Base-by-base conservation (phyloP, 2,797 vertebrate genomes). In the Aratinga solstitialis region DNA sequence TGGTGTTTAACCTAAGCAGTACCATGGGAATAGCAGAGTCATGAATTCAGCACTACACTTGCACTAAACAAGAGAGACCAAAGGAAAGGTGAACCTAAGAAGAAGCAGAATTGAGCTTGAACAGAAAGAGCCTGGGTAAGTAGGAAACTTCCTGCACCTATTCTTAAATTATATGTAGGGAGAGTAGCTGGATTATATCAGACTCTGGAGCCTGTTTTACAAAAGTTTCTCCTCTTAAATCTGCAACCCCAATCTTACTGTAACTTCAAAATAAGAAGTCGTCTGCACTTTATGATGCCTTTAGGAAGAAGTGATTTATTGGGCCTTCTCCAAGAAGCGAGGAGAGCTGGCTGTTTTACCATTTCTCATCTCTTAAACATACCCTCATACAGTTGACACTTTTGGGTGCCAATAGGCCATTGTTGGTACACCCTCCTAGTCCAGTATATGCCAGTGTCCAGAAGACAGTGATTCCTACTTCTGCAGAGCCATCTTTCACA, bases 151-250 rank as follows among this genome's bases (percentile, higher is more conserved):
- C 68, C 77, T 79, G 34, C 19, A 58, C 43, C 63, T 90, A 47
- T 53, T 77, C 73, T 67, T 87, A 89, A 90, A 95, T 92, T 56
- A 76, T 78, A 85, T 29, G 18, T 19, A 90, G 47, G n/a, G 80
- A 78, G 65, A 12, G 19, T 43, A 84, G 38, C 54, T 58, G 26
- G 48, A 63, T 90, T 90, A 65, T 77, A 79, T 95, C 89, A 78
- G 90, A 76, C 45, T 51, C 51, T 65, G 45, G 26, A 76, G n/a
- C n/a, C 56, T 72, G 71, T 18, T 77, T 89, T 76, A 94, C 83
- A 87, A 93, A 88, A 86, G 42, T 12, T 47, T 27, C 34, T 92
- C 77, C 95, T 91, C 27, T 73, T 56, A 94, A 76, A 89, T 36
- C 59, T 67, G 47, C 50, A 87, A 17, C 27, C 51, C 65, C 38